These are phyloP conservation scores for Torymus auratus DNA, from an alignment of 2,888 invertebrate genomes.

Conservation along the genomic window DNA sequence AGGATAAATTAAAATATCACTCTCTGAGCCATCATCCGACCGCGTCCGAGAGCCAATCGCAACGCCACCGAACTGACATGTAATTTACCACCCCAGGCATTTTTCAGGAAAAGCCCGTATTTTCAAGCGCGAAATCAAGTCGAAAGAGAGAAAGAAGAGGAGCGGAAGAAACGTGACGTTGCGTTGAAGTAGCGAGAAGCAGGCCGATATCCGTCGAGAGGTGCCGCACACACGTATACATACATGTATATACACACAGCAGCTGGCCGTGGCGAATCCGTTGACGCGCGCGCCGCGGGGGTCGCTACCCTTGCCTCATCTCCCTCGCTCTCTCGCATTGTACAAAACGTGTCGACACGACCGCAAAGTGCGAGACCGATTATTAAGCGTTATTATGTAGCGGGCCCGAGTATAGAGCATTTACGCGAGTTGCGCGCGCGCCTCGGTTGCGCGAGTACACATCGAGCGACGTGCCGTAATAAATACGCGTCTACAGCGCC, in stretches of 20 bases:
- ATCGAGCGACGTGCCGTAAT: conserved; percentile 60
- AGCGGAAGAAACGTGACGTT: no score
- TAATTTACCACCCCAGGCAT: not conserved
- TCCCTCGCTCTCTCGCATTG: conserved; percentile 33
- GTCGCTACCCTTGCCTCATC: conserved; percentile 61
- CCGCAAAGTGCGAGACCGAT: conserved; percentile 60
- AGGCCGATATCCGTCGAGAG: conserved; percentile 13
- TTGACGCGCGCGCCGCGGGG: conserved; percentile 62
- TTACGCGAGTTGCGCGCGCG: conserved; percentile 52
- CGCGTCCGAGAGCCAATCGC: not conserved
- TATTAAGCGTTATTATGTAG: conserved; percentile 62
- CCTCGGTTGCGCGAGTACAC: conserved; percentile 58
- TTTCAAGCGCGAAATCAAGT: conserved; percentile 26
- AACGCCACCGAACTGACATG: not conserved
- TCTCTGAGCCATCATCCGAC: not conserved
- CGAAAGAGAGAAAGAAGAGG: not conserved
- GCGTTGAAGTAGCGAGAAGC: not conserved
- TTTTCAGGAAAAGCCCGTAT: conserved; percentile 26
- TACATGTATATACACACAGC: conserved; percentile 48
- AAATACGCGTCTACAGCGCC: conserved; percentile 38
- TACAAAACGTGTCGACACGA: conserved; percentile 57
- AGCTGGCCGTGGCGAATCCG: conserved; percentile 75
- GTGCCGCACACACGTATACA: conserved; percentile 49
- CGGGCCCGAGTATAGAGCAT: conserved; percentile 56
- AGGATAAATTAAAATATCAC: conserved; percentile 28